These are phyloP conservation scores for Choloepus didactylus DNA, from an alignment of 2,797 vertebrate genomes.

Conservation along the genomic window DNA sequence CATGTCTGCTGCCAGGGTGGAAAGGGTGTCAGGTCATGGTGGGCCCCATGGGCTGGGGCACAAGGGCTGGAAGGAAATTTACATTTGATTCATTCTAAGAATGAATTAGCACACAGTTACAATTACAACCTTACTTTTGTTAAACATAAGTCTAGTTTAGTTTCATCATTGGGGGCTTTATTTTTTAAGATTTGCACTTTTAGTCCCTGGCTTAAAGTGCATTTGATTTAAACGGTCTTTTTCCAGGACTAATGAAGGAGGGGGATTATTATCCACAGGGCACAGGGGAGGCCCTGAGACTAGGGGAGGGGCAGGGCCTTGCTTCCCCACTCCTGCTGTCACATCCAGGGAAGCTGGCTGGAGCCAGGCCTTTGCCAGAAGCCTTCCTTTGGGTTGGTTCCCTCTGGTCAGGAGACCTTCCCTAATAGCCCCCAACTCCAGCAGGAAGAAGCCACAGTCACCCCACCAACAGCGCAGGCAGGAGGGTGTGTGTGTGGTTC, in stretches of 20 bases:
- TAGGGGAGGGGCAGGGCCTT: not conserved
- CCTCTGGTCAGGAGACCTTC: not conserved
- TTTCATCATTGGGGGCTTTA: slow-evolving; percentile 62
- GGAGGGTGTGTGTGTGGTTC: not conserved
- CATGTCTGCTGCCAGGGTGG: not conserved
- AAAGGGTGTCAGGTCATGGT: not conserved
- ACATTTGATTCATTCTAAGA: slow-evolving; percentile 18
- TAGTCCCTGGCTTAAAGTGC: not conserved
- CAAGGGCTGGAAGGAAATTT: not conserved
- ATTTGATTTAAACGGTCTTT: slow-evolving; percentile 7
- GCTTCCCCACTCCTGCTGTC: not conserved
- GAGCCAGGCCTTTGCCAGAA: not conserved
- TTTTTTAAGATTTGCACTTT: slow-evolving; percentile 55
- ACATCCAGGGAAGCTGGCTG: not conserved
- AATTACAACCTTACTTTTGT: slow-evolving; percentile 43
- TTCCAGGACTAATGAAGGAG: not conserved
- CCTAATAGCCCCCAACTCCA: not conserved
- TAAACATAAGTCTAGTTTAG: slow-evolving; percentile 54
- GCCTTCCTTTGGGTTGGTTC: not conserved
- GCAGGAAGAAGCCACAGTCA: too few species aligned
- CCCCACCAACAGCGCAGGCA: too few species aligned
- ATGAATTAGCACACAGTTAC: not conserved
- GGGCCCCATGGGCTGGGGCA: not conserved
- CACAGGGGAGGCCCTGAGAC: not conserved
- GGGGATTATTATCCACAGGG: too few species aligned